Percentiles rank a stretch among this genome's conserved stretches.
These are phyloP conservation scores for Drosophila kurseongensis DNA, from an alignment of 1,140 invertebrate genomes.

Conservation along the genomic window DNA sequence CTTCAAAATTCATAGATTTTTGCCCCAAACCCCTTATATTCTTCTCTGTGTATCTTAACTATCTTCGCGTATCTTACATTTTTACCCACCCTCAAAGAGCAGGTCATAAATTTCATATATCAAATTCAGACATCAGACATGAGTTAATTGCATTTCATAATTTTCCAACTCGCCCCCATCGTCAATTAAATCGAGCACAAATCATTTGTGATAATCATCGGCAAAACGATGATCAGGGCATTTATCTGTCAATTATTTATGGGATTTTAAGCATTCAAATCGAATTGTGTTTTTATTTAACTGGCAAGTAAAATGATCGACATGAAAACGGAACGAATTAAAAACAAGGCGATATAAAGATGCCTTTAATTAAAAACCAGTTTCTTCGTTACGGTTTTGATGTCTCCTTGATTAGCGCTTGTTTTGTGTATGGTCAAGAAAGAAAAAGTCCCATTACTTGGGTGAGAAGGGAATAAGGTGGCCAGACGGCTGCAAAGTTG, in stretches of 20 bases:
- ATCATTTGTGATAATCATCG: constrained; percentile 48
- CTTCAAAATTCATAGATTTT: too few relatives aligned
- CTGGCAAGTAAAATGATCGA: constrained; percentile 41
- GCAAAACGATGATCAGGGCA: constrained; percentile 11
- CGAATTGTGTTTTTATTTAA: constrained; percentile 59
- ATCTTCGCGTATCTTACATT: background rate
- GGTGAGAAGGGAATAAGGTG: constrained; percentile 10
- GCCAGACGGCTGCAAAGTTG: constrained; percentile 72
- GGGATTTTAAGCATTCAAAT: constrained; percentile 74
- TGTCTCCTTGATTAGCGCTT: constrained; percentile 43
- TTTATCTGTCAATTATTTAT: constrained; percentile 64
- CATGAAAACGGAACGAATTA: constrained; percentile 54
- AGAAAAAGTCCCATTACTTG: constrained; percentile 52
- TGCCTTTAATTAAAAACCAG: constrained; percentile 75
- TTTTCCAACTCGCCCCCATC: constrained; percentile 28
- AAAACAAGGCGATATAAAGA: constrained; percentile 31
- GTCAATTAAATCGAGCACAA: constrained; percentile 50
- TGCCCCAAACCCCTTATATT: too few relatives aligned
- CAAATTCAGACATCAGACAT: constrained; percentile 31
- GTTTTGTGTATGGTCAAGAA: constrained; percentile 35
- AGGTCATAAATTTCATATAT: constrained; percentile 39
- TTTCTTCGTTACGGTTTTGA: constrained; percentile 60
- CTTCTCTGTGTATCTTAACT: constrained; percentile 1
- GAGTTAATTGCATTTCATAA: constrained; percentile 60
- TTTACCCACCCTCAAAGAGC: background rate